Percentiles rank a stretch among this genome's conserved stretches.
Conservation (phyloP, 2,113 vertebrate species). For the Hemiscyllium ocellatum region DNA sequence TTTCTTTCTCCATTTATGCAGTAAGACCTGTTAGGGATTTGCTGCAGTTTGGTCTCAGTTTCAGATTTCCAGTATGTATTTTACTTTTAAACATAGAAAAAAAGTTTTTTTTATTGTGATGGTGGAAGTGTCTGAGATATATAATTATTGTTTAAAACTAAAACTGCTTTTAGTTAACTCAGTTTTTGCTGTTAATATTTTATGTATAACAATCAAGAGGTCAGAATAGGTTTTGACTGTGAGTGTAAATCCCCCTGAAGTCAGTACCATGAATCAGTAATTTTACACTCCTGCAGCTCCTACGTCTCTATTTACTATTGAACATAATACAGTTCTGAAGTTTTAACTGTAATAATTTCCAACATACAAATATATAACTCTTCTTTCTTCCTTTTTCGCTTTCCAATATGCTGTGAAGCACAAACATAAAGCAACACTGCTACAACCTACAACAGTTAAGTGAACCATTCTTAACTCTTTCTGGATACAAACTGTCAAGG, state of each 20-base stretch:
- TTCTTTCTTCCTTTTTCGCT: slow-evolving; percentile 82
- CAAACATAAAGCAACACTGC: slow-evolving; percentile 99
- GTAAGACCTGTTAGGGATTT: too few relatives aligned
- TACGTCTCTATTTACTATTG: neutral
- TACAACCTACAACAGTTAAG: slow-evolving; percentile 99
- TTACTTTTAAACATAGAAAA: too few relatives aligned
- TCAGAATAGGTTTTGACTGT: neutral
- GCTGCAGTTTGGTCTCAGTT: too few relatives aligned
- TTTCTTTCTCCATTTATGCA: too few relatives aligned
- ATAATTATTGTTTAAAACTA: neutral
- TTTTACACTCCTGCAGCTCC: neutral
- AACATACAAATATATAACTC: slow-evolving; percentile 88
- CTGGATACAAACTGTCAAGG: slow-evolving; percentile 46
- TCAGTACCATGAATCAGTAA: neutral
- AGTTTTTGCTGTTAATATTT: neutral
- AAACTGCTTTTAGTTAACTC: neutral
- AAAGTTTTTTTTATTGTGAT: neutral
- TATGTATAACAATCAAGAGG: neutral
- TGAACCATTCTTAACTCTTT: slow-evolving; percentile 63
- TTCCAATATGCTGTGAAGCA: slow-evolving; percentile 88
- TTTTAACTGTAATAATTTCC: slow-evolving; percentile 76
- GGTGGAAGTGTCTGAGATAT: neutral
- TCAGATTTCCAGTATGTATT: too few relatives aligned
- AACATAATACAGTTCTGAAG: slow-evolving; percentile 58
- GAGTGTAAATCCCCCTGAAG: neutral